These are phyloP conservation scores for Willowsia nigromaculata DNA, from an alignment of 2,888 invertebrate genomes.

Conservation along the genomic window DNA sequence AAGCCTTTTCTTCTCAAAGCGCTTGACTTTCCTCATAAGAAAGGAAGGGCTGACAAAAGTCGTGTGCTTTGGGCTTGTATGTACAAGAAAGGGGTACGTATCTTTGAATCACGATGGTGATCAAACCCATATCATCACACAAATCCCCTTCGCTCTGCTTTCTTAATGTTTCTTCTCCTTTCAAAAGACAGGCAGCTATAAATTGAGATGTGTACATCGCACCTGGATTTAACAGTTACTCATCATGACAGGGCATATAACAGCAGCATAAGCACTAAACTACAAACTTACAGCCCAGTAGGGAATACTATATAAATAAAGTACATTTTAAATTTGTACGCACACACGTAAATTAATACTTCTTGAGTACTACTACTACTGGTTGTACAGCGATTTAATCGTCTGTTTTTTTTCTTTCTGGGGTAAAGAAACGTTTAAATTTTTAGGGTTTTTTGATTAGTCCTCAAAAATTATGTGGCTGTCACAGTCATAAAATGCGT, in stretches of 20 bases:
- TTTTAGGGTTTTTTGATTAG: slow-evolving; percentile 37
- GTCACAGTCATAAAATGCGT: slow-evolving; percentile 64
- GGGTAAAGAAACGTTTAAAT: slow-evolving; percentile 64
- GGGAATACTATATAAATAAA: neutral
- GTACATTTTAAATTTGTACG: neutral
- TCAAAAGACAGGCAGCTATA: neutral
- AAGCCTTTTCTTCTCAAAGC: neutral
- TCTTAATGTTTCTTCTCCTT: neutral
- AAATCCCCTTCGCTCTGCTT: slow-evolving; percentile 6
- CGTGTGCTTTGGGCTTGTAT: slow-evolving; percentile 40
- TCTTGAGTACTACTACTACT: slow-evolving; percentile 11
- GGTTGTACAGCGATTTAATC: slow-evolving; percentile 61
- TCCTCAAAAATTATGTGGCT: slow-evolving; percentile 60
- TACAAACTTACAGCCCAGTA: neutral
- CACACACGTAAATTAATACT: slow-evolving; percentile 32
- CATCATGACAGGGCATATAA: slow-evolving; percentile 57
- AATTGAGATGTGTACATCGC: slow-evolving; percentile 60
- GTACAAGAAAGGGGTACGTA: slow-evolving; percentile 10
- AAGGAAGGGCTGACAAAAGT: neutral
- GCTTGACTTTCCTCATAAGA: neutral
- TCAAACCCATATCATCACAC: slow-evolving; percentile 21
- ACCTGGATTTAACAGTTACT: slow-evolving; percentile 68
- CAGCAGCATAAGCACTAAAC: neutral
- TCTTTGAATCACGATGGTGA: neutral
- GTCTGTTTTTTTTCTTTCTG: slow-evolving; percentile 21